Base-by-base conservation (phyloP, 2,113 vertebrate species). In the Phoenicopterus ruber region DNA sequence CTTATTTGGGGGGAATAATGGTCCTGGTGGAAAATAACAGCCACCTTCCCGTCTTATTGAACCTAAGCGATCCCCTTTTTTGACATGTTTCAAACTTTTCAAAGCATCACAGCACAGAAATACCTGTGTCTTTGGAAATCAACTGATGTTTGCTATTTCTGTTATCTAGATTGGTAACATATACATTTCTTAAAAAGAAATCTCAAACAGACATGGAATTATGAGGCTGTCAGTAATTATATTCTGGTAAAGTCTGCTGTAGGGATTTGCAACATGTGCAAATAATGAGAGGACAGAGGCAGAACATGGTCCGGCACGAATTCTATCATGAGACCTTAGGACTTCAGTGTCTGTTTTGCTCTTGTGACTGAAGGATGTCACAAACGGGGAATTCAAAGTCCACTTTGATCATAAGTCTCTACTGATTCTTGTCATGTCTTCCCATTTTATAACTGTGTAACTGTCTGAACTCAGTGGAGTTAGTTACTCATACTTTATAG, bases 321-420 rank as follows among this genome's bases (percentile, higher is more conserved):
- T 62, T 55, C 54, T 36, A 1, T 28, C 58, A 8, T 57, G n/a
- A 95, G 85, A 77, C 58, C 82, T 93, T 80, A 80, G 71, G 85
- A 73, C 71, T 88, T 91, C 31, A 54, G 36, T 26, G 22, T 73
- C 67, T 95, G 78, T 85, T 96, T 92, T 93, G 36, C 40, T 81
- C 62, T 86, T 94, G 81, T 76, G 88, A 87, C 91, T 87, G 57
- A 84, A 69, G 40, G 73, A 82, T 80, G 66, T 93, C 86, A 96
- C 82, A 76, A 89, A 71, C 61, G n/a, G 24, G n/a, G 49, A 84
- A 61, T 49, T 65, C 94, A 96, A 94, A 97, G 93, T 96, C 91
- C 94, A 69, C 14, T 58, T 19, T 61, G 63, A 52, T 50, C 10
- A 0, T 74, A 62, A 81, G 67, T 82, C 44, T 72, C 28, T 50